Evolutionary conservation across 2,797 vertebrate genomes (phyloP), one percentile per base, ranked within the genome.

Genomic region (Synaphobranchus kaupii): DNA sequence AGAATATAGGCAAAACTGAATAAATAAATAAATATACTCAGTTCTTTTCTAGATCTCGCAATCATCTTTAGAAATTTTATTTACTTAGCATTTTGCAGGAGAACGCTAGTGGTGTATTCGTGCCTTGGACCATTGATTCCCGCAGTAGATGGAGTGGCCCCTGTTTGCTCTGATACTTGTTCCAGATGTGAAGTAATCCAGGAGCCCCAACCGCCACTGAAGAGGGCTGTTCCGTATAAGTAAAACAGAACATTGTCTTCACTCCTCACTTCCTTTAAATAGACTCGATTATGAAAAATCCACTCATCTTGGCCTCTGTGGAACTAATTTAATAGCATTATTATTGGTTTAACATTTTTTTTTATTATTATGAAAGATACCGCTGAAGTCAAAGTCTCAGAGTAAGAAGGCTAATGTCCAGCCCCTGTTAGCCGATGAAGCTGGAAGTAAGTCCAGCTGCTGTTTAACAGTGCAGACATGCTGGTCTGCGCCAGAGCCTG

Each of bases 261-360:
- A 39, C 4, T 44, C 34, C 39, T 17, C 34, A 20, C 17, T 76
- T 34, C 28, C 10, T 76, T 76, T 76, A 76, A 76, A 39, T 76
- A 34, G 71, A 39, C 31, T 76, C 25, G 1, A 10, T 28, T 76
- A 76, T 34, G 71, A 76, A n/a, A 34, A 5, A 12, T 76, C 15
- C 34, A 17, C 71, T 76, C 31, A 39, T 76, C 71, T 20, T 31
- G 28, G 28, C 25, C n/a, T 68, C 66, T 13, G 25, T 28, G 66
- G 31, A 34, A 39, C 71, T 76, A 76, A 76, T 76, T 76, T 39
- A 76, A 76, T 76, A 76, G 71, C 39, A 76, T 76, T 76, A 39
- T 39, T 13, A 76, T 76, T 44, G 8, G 34, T 78, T 44, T 22
- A 44, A 7, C 20, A 47, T 22, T 34, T 31, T 34, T 9, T 73